Conservation (phyloP, 2,113 vertebrate genomes). For the Psammodynastes pulverulentus region DNA sequence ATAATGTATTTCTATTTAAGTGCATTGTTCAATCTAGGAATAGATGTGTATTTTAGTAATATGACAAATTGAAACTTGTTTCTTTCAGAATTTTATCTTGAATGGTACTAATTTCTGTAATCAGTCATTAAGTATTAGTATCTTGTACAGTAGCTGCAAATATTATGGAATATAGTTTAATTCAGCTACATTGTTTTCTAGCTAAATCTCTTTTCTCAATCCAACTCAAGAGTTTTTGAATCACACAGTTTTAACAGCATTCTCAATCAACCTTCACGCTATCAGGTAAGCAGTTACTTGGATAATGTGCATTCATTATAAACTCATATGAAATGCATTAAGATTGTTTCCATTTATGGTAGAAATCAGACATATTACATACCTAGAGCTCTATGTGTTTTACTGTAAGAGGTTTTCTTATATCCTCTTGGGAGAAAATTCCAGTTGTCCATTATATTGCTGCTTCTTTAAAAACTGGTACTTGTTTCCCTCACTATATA, state of each 20-base stretch:
- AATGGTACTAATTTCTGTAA: not conserved
- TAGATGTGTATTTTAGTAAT: not conserved
- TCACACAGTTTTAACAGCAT: constrained; percentile 88
- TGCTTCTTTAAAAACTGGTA: not conserved
- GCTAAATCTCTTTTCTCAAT: constrained; percentile 86
- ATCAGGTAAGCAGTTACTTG: constrained; percentile 75
- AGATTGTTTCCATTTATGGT: not conserved
- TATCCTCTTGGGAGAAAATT: not conserved
- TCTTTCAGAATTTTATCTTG: not conserved
- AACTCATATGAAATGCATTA: not conserved
- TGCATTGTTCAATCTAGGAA: not conserved
- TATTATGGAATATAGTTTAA: constrained; percentile 49
- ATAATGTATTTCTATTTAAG: not conserved
- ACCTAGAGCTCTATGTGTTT: not conserved
- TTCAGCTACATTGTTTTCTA: constrained; percentile 71
- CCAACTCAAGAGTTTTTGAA: constrained; percentile 82
- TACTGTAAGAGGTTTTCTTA: not conserved
- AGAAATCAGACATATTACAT: not conserved
- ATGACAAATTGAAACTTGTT: not conserved
- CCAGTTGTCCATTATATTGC: not conserved
- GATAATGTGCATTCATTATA: not conserved
- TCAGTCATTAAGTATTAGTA: constrained; percentile 5
- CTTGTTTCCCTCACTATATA: not conserved
- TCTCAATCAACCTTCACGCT: constrained; percentile 84
- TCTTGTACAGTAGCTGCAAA: constrained; percentile 27